A percentile compares a stretch with the other conserved stretches of the same genome.
phyloP scores from a whole-genome alignment of 2,113 vertebrate species.

The sheep (Ovis aries) region DNA sequence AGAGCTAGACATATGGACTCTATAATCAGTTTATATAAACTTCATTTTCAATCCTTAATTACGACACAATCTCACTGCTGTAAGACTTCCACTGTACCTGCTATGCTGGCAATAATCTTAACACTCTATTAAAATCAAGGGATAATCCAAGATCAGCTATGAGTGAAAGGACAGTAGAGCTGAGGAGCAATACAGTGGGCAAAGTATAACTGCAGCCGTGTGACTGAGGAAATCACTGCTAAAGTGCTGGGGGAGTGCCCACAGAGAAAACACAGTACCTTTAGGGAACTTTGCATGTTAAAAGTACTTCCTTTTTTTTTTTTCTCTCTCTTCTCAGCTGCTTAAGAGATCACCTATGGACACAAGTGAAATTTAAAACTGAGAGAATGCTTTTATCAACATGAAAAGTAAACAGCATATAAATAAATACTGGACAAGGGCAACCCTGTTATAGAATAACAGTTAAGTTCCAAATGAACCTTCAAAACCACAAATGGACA shows the following conservation, averaged over 20 bases:
- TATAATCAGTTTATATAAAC: constrained; percentile 60
- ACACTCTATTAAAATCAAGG: constrained; percentile 46
- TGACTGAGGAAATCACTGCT: constrained; percentile 66
- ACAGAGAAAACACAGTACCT: constrained; percentile 49
- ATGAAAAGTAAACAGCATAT: constrained; percentile 72
- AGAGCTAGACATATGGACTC: constrained; percentile 12
- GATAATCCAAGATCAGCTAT: not conserved
- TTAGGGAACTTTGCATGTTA: constrained; percentile 56
- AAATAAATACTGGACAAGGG: constrained; percentile 78
- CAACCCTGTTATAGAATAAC: constrained; percentile 73
- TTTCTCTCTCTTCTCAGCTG: constrained; percentile 54
- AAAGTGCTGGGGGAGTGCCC: constrained; percentile 65
- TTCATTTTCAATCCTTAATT: constrained; percentile 67
- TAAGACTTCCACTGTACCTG: constrained; percentile 69
- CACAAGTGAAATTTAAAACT: constrained; percentile 66
- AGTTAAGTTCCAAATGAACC: constrained; percentile 73
- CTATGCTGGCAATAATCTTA: constrained; percentile 67
- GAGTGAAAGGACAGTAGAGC: constrained; percentile 42
- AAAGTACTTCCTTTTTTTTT: constrained; percentile 51
- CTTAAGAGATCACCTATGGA: constrained; percentile 69
- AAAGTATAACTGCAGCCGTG: constrained; percentile 42
- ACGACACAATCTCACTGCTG: constrained; percentile 64
- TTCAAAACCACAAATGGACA: constrained; percentile 77
- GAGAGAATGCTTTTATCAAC: constrained; percentile 68
- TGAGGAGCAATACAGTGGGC: constrained; percentile 57